Percentiles rank a stretch among this genome's conserved stretches.
Conservation (phyloP, 2,797 vertebrate genomes). For the Rallus crepitans region DNA sequence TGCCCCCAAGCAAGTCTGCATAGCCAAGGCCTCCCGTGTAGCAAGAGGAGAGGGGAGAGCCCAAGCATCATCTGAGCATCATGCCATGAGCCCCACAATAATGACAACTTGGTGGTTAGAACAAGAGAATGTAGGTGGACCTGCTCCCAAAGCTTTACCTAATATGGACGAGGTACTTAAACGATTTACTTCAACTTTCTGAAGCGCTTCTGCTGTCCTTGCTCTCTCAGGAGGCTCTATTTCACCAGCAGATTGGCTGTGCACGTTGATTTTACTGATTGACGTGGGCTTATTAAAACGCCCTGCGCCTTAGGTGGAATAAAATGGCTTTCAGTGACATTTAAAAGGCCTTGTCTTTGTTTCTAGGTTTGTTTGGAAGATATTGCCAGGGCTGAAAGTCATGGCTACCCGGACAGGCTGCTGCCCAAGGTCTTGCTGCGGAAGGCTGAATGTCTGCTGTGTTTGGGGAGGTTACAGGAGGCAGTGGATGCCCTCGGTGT, state of each 20-base stretch:
- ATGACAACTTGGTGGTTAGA: rapidly evolving
- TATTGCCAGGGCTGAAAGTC: constrained; percentile 83
- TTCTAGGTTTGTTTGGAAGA: constrained; percentile 88
- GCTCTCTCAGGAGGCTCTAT: background rate
- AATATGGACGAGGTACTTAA: background rate
- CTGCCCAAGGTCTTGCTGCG: constrained; percentile 86
- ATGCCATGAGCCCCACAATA: rapidly evolving
- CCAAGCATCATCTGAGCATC: background rate
- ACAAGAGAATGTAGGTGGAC: background rate
- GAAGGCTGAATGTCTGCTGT: constrained; percentile 82
- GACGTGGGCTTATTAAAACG: background rate
- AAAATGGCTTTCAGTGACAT: background rate
- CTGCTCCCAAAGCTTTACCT: background rate
- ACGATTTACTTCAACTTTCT: too few species aligned
- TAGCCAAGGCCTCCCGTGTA: too few species aligned
- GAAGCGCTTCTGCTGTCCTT: background rate
- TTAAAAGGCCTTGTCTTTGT: background rate
- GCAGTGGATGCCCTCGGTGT: constrained; percentile 17
- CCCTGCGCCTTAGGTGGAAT: background rate
- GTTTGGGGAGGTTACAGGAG: constrained; percentile 69
- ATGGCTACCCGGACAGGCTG: constrained; percentile 87
- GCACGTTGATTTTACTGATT: rapidly evolving
- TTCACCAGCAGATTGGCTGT: background rate
- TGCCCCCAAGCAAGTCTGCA: background rate
- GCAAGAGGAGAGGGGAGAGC: background rate